These are phyloP conservation scores for Phalloptychus januarius DNA, from an alignment of 2,797 vertebrate species.

Conservation along the genomic window DNA sequence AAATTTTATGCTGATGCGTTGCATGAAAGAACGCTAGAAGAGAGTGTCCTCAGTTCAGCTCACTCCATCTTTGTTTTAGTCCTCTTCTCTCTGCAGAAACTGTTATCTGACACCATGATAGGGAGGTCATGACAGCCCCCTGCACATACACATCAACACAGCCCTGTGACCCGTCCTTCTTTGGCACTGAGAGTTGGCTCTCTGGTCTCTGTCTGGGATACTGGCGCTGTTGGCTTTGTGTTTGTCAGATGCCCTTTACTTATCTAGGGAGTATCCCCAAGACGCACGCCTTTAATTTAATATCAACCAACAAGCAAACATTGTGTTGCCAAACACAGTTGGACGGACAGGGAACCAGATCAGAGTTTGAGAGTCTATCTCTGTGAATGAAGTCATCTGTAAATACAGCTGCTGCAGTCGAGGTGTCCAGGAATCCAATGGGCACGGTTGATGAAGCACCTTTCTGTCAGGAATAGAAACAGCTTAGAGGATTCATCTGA, in stretches of 20 bases:
- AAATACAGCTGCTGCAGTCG: slow-evolving; percentile 66
- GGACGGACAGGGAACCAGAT: slow-evolving; percentile 16
- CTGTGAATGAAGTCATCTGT: slow-evolving; percentile 70
- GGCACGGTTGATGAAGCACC: slow-evolving; percentile 51
- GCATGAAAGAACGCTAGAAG: slow-evolving; percentile 5
- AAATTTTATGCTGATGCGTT: slow-evolving; percentile 1
- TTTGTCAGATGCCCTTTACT: slow-evolving; percentile 55
- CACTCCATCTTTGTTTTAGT: slow-evolving; percentile 55
- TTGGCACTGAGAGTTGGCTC: slow-evolving; percentile 23
- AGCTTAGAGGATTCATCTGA: slow-evolving; percentile 19
- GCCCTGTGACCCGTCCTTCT: not conserved
- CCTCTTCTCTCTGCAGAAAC: slow-evolving; percentile 44
- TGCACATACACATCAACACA: slow-evolving; percentile 21
- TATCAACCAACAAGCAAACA: slow-evolving; percentile 4
- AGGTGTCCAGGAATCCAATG: slow-evolving; percentile 51
- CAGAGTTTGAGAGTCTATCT: slow-evolving; percentile 56
- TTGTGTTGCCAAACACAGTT: slow-evolving; percentile 18
- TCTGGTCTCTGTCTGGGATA: slow-evolving; percentile 35
- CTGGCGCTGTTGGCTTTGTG: slow-evolving; percentile 32
- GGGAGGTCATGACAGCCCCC: slow-evolving; percentile 39
- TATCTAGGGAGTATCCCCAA: slow-evolving; percentile 53
- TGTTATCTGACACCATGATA: slow-evolving; percentile 60
- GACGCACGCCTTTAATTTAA: slow-evolving; percentile 21
- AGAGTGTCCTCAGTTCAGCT: slow-evolving; percentile 30
- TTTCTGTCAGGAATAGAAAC: slow-evolving; percentile 67